A percentile compares a stretch with the other conserved stretches of the same genome.
Conservation (phyloP, 2,113 vertebrate genomes). For the Lophura nycthemera region DNA sequence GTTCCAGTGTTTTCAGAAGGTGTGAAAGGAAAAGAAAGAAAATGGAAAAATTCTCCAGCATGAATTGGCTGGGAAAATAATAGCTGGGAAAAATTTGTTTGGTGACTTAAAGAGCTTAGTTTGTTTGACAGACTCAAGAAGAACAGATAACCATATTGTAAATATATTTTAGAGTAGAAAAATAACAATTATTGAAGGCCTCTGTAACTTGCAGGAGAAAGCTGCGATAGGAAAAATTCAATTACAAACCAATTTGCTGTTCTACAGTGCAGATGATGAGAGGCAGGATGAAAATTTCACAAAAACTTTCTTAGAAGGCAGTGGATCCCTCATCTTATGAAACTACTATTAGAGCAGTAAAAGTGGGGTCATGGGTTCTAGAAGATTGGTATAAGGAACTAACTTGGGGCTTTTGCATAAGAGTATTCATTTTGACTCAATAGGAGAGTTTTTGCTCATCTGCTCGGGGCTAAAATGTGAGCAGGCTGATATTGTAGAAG, state of each 20-base stretch:
- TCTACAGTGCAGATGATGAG: not conserved
- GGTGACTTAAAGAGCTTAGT: not conserved
- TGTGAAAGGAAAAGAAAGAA: not conserved
- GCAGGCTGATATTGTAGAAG: not conserved
- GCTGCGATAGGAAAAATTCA: constrained; percentile 36
- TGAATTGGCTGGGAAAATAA: not conserved
- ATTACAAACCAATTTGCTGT: constrained; percentile 43
- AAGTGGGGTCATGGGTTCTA: not conserved
- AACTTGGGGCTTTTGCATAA: not conserved
- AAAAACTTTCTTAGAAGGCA: not conserved
- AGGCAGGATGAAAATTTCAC: constrained; percentile 3
- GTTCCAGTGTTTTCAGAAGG: not conserved
- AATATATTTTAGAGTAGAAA: constrained; percentile 18
- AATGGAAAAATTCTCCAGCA: not conserved
- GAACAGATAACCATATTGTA: constrained; percentile 25
- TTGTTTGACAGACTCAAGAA: not conserved
- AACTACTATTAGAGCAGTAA: not conserved
- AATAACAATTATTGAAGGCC: not conserved
- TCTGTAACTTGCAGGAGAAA: constrained; percentile 10
- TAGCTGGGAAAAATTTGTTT: not conserved
- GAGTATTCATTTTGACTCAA: not conserved
- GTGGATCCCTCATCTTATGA: not conserved
- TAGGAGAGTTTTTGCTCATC: not conserved
- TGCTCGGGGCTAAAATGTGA: not conserved
- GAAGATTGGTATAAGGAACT: not conserved